Evolutionary conservation across 2,113 vertebrate genomes (phyloP), one percentile per base, ranked within the genome.

Genomic region (Toxotes chatareus): DNA sequence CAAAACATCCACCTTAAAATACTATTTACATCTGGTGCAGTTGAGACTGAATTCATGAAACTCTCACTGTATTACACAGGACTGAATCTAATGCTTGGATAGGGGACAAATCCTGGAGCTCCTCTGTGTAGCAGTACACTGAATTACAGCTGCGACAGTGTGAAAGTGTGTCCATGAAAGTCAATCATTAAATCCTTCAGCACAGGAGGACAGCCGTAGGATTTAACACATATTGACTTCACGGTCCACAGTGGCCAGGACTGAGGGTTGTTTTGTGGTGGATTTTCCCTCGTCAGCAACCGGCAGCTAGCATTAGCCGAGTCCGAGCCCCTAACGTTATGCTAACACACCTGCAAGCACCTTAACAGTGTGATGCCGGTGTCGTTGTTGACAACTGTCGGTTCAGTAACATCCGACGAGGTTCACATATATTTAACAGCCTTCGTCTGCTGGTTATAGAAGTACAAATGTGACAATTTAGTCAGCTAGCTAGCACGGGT

Each of bases 281-380:
- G 14, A 36, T 46, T 74, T 76, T 2, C 5, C 5, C 19, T 42
- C 27, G 23, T 34, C 21, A 42, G 32, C 27, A 78, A n/a, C n/a
- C 23, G 13, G 16, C 0, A 17, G 82, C 49, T 86, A 87, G 42
- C 79, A 57, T 77, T 83, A 85, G 85, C 80, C 8, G 32, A 2
- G 4, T 21, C 27, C 27, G 27, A 27, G 40, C 23, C 27, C 57
- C 73, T 74, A 73, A n/a, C 44, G 3, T 27, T 2, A 42, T 73
- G 76, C 63, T 80, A 83, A 77, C 23, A 74, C 7, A 66, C 11
- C 38, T 6, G 19, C 8, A 51, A 21, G 32, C 66, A 21, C 4
- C 23, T 1, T 0, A 47, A 49, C 23, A 27, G 27, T 32, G 31
- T 11, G 14, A 7, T 23, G 51, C 40, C 19, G 0, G 21, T 12